phyloP scores from a whole-genome alignment of 2,797 vertebrate genomes.

The Somateria mollissima region DNA sequence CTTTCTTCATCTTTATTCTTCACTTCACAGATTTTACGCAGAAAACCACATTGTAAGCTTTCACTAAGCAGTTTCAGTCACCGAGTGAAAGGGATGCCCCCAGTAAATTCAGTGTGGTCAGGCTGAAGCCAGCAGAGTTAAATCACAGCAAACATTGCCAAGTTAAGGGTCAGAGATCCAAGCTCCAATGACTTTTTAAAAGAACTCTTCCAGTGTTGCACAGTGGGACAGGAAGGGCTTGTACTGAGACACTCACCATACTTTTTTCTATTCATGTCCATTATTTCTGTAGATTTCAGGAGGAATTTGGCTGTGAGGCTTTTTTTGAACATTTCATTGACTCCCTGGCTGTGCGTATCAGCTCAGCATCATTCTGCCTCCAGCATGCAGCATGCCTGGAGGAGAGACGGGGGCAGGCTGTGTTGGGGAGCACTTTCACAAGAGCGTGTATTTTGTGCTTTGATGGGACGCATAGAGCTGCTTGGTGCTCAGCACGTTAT shows the following conservation, averaged over 20 bases:
- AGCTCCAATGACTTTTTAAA: background rate
- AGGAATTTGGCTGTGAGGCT: background rate
- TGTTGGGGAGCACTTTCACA: background rate
- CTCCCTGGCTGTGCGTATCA: background rate
- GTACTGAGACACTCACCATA: background rate
- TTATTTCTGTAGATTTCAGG: background rate
- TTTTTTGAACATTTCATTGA: background rate
- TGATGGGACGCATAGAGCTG: accelerated
- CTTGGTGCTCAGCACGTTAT: background rate
- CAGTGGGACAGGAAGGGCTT: background rate
- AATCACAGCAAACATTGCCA: background rate
- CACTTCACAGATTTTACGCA: background rate
- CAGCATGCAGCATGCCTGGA: background rate
- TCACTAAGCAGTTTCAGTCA: background rate
- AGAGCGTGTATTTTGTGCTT: accelerated
- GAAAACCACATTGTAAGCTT: background rate
- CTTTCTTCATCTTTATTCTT: background rate
- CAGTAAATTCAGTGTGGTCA: accelerated
- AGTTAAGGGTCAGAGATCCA: background rate
- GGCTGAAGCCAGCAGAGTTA: background rate
- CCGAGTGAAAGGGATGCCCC: background rate
- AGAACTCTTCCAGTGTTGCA: background rate
- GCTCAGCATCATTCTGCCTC: background rate
- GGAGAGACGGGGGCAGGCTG: background rate
- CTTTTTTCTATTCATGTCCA: background rate